A percentile compares a stretch with the other conserved stretches of the same genome.
Conservation (phyloP, 2,888 invertebrate species). For the Mythimna pallens region DNA sequence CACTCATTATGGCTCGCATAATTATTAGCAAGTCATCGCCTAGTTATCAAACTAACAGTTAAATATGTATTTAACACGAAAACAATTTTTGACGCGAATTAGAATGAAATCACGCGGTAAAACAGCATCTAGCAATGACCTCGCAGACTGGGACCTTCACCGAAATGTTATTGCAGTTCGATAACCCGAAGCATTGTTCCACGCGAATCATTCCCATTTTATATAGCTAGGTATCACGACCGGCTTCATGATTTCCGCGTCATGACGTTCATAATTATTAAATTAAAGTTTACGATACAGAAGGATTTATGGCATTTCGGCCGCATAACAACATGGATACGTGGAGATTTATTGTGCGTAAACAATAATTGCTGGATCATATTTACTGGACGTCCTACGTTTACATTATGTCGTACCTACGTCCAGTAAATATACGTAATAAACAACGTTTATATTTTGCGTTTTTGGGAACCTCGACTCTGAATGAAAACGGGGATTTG, state of each 20-base stretch:
- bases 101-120: conserved; percentile 64
- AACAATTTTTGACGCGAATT: conserved; percentile 42
- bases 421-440: no score
- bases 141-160: conserved; percentile 87
- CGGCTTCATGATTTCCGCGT: conserved; percentile 87
- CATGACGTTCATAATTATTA: conserved; percentile 83
- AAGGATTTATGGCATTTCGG: conserved; percentile 75
- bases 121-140: conserved; percentile 77
- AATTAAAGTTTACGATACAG: conserved; percentile 82
- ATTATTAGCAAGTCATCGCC: not conserved
- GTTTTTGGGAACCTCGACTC: conserved; percentile 5
- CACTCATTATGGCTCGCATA: not conserved
- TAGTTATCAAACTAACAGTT: conserved; percentile 33
- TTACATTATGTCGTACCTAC: conserved; percentile 31
- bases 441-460: conserved; percentile 12
- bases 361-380: conserved; percentile 65
- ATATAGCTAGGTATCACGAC: conserved; percentile 79
- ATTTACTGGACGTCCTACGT: conserved; percentile 48
- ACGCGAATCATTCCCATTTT: conserved; percentile 85
- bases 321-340: conserved; percentile 61
- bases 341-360: conserved; percentile 72
- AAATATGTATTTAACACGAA: conserved; percentile 23
- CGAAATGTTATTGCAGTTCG: conserved; percentile 87
- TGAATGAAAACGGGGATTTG: conserved; percentile 24
- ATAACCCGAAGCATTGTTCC: conserved; percentile 86